Percentiles rank a stretch among this genome's conserved stretches.
phyloP scores from a whole-genome alignment of 2,888 invertebrate species.

The Erebia epiphron region DNA sequence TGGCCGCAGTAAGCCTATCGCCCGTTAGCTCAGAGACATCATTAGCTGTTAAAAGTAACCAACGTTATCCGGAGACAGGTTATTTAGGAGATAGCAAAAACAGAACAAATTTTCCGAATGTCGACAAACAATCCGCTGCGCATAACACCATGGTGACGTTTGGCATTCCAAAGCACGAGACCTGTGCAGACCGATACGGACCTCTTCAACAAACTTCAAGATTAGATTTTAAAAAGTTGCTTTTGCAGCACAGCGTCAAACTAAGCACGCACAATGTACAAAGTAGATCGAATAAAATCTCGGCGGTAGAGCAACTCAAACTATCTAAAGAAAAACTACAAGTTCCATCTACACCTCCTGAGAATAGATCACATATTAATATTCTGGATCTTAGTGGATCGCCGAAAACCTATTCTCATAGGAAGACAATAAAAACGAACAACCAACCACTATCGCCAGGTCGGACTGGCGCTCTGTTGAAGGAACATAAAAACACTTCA shows the following conservation, averaged over 20 bases:
- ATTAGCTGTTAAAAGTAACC: slow-evolving; percentile 67
- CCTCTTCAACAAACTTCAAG: slow-evolving; percentile 88
- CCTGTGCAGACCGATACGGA: slow-evolving; percentile 85
- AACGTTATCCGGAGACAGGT: slow-evolving; percentile 84
- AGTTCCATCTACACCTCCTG: slow-evolving; percentile 55
- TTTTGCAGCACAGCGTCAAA: slow-evolving; percentile 89
- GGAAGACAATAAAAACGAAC: slow-evolving; percentile 82
- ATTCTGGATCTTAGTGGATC: slow-evolving; percentile 88
- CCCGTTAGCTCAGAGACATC: slow-evolving; percentile 79
- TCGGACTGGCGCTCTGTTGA: slow-evolving; percentile 75
- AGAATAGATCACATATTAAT: slow-evolving; percentile 80
- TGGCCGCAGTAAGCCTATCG: slow-evolving; percentile 74
- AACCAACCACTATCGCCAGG: slow-evolving; percentile 80
- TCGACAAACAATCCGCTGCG: slow-evolving; percentile 61
- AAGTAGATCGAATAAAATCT: slow-evolving; percentile 84
- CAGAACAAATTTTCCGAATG: slow-evolving; percentile 86
- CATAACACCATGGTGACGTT: slow-evolving; percentile 45
- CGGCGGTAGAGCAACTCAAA: slow-evolving; percentile 91
- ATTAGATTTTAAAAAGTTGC: slow-evolving; percentile 91
- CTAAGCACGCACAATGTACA: slow-evolving; percentile 79
- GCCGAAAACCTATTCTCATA: slow-evolving; percentile 86
- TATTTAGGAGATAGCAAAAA: slow-evolving; percentile 82
- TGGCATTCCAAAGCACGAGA: slow-evolving; percentile 63
- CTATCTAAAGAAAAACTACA: slow-evolving; percentile 83
- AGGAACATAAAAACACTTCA: slow-evolving; percentile 80